Evolutionary conservation across 2,113 vertebrate genomes (phyloP).

Genomic region (Indri indri): DNA sequence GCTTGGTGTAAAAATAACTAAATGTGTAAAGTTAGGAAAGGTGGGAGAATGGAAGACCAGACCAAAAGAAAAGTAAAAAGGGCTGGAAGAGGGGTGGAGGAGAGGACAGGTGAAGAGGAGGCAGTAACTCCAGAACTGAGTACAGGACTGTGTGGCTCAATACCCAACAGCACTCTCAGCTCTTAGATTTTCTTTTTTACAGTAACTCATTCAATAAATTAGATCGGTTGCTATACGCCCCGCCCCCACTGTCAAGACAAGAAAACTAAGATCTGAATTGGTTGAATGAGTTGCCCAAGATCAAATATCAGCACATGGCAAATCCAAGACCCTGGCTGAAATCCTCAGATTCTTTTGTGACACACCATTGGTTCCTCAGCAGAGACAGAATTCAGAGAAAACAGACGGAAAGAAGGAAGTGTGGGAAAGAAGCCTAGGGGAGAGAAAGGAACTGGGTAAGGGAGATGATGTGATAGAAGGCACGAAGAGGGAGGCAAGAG

Average conservation of each 20-base stretch:
- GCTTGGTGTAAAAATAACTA: background rate
- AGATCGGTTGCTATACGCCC: background rate
- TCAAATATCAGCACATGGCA: background rate
- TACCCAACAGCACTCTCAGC: background rate
- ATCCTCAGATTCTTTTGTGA: background rate
- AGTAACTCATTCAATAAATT: background rate
- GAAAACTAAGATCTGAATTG: background rate
- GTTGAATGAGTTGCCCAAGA: background rate
- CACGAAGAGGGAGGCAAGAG: background rate
- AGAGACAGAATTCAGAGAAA: background rate
- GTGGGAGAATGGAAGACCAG: background rate
- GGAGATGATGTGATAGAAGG: background rate
- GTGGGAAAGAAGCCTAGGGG: background rate
- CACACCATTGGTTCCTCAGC: background rate
- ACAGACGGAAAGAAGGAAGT: background rate
- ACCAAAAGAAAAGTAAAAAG: background rate
- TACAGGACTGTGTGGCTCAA: accelerated
- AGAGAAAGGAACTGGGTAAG: background rate
- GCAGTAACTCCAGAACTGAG: background rate
- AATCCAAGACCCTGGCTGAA: background rate
- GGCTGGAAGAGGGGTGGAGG: no score
- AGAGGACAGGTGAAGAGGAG: background rate
- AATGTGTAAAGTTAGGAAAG: background rate
- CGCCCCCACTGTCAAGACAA: background rate
- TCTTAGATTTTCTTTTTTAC: background rate